These are phyloP conservation scores for Eulimnadia texana DNA, from an alignment of 1,140 invertebrate species.

Conservation along the genomic window DNA sequence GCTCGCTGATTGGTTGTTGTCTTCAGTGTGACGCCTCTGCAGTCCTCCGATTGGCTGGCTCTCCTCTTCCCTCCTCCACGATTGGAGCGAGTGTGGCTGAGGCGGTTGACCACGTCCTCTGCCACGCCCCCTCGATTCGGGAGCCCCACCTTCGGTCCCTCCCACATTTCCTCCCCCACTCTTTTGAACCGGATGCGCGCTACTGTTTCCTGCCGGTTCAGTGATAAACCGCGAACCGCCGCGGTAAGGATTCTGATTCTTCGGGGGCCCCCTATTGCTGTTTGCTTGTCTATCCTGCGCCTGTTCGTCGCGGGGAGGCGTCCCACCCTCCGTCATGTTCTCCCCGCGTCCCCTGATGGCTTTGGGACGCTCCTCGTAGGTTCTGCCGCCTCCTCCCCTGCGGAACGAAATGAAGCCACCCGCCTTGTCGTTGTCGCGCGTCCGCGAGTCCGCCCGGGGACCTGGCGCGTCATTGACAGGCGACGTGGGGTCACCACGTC, in stretches of 20 bases:
- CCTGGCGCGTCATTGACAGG: constrained; percentile 13
- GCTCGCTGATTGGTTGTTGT: constrained; percentile 21
- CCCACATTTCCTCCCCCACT: too few species aligned
- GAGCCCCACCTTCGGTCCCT: too few species aligned
- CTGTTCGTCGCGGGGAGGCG: not conserved
- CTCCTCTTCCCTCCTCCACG: constrained; percentile 6
- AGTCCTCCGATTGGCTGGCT: not conserved
- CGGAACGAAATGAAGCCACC: constrained; percentile 2
- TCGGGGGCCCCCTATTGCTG: not conserved
- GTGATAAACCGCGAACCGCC: not conserved
- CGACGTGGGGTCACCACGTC: constrained; percentile 3
- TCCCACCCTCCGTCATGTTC: not conserved
- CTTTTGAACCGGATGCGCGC: too few species aligned
- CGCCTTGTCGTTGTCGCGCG: not conserved
- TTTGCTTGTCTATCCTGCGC: not conserved
- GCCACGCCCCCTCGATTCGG: not conserved
- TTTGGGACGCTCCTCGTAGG: constrained; percentile 3
- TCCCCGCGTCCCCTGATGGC: not conserved
- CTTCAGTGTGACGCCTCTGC: constrained; percentile 4
- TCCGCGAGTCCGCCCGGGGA: constrained; percentile 19
- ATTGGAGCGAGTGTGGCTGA: not conserved
- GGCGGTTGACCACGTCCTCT: not conserved
- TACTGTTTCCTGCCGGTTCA: too few species aligned
- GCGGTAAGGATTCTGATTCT: not conserved
- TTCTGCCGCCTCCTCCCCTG: constrained; percentile 3